phyloP scores from a whole-genome alignment of 2,888 invertebrate species.

The Synanthedon andrenaeformis region DNA sequence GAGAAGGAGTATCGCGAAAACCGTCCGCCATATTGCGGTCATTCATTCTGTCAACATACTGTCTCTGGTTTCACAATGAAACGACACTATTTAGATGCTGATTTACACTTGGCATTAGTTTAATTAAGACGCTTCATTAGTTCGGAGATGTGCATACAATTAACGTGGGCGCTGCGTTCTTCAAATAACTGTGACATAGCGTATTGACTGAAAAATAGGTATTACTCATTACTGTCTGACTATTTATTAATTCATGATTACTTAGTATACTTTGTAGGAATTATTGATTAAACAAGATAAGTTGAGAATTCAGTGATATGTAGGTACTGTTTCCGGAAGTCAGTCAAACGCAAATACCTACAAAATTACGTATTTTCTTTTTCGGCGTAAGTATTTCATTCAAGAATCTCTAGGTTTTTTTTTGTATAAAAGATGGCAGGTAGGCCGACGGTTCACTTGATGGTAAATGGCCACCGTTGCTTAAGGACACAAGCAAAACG shows the following conservation, averaged over 20 bases:
- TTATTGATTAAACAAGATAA: too few species aligned
- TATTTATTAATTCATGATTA: background rate
- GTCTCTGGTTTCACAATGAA: conserved; percentile 60
- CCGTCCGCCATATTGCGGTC: conserved; percentile 55
- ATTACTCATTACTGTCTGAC: background rate
- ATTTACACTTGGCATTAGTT: conserved; percentile 54
- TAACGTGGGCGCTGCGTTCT: conserved; percentile 1
- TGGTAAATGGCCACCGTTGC: too few species aligned
- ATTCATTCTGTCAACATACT: conserved; percentile 68
- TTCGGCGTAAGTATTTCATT: too few species aligned
- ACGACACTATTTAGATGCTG: conserved; percentile 57
- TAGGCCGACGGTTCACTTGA: too few species aligned
- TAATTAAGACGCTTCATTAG: conserved; percentile 64
- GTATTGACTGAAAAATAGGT: background rate
- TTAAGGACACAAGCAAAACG: too few species aligned
- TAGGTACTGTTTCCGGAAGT: too few species aligned
- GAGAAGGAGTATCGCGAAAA: conserved; percentile 47
- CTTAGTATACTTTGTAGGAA: too few species aligned
- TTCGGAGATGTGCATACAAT: conserved; percentile 38
- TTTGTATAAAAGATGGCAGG: too few species aligned
- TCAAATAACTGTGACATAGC: background rate
- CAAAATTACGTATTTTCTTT: too few species aligned
- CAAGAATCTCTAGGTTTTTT: too few species aligned
- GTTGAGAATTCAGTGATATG: too few species aligned
- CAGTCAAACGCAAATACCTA: too few species aligned